Evolutionary conservation across 2,888 invertebrate genomes (phyloP).

Genomic region (Drosophila tanythrix): DNA sequence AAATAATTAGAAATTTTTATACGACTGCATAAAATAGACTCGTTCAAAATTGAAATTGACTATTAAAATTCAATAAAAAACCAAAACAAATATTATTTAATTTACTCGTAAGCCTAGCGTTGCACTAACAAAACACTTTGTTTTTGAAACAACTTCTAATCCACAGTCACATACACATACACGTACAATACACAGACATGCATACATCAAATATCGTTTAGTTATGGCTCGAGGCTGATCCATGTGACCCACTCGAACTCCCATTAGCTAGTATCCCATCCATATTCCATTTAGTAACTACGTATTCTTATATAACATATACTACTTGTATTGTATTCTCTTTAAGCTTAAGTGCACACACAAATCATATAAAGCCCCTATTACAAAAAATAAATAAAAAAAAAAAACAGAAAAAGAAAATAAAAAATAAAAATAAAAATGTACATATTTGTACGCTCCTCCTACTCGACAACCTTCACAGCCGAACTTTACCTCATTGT

Average conservation of each 20-base stretch:
- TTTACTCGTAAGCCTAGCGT: slow-evolving; percentile 46
- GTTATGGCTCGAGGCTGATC: slow-evolving; percentile 8
- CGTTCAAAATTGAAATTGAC: slow-evolving; percentile 68
- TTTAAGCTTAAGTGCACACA: slow-evolving; percentile 62
- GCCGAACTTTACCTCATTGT: slow-evolving; percentile 81
- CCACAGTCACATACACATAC: slow-evolving; percentile 11
- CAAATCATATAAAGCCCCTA: slow-evolving; percentile 24
- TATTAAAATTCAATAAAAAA: slow-evolving; percentile 10
- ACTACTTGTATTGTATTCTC: slow-evolving; percentile 41
- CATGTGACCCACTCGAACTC: slow-evolving; percentile 7
- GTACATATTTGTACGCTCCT: slow-evolving; percentile 68
- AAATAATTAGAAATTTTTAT: slow-evolving; percentile 22
- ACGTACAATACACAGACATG: slow-evolving; percentile 4
- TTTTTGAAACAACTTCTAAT: slow-evolving; percentile 2
- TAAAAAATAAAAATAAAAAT: slow-evolving; percentile 25
- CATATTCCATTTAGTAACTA: slow-evolving; percentile 25
- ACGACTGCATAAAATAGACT: slow-evolving; percentile 12
- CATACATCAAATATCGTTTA: slow-evolving; percentile 13
- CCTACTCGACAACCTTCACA: slow-evolving; percentile 66
- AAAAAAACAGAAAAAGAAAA: slow-evolving; percentile 14
- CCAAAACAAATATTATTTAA: slow-evolving; percentile 21
- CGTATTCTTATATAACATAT: slow-evolving; percentile 30
- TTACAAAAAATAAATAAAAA: neutral
- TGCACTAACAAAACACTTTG: slow-evolving; percentile 46
- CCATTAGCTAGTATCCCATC: slow-evolving; percentile 27